Evolutionary conservation across 2,113 vertebrate genomes (phyloP), one percentile per base, ranked within the genome.

Genomic region (Mesocricetus auratus): DNA sequence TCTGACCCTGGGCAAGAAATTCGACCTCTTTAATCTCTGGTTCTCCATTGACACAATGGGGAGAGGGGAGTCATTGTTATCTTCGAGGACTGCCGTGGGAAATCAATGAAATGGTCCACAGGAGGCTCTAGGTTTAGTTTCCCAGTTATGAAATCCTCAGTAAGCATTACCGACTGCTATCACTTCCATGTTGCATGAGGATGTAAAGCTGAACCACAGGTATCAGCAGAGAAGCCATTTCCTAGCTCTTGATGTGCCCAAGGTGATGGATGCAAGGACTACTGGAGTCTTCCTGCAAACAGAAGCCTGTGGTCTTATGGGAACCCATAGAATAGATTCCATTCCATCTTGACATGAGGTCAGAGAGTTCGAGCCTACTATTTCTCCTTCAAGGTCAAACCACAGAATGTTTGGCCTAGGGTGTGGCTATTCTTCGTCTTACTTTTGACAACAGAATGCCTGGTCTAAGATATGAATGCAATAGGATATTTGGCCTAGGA

Each of bases 31-130:
- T 66, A 47, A 78, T 77, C 31, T 47, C 75, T 77, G 19, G 68
- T 81, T 96, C 94, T 86, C 69, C 36, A 94, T 22, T 75, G 39
- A 77, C 39, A 33, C 50, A 75, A 26, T 73, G 50, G n/a, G 47
- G 33, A 21, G 31, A 93, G 64, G 53, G 17, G 87, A 86, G 90
- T 31, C 45, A 85, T 42, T 11, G 17, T 91, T 69, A 71, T 1
- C 31, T 69, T 85, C 17, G 68, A 36, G 12, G 68, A 53, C 36
- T 93, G 19, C 68, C 22, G 26, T 83, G 42, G 93, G 47, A 50
- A 94, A n/a, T 78, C 47, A 81, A 2, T 68, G 75, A 78, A 96
- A 78, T 56, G 82, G 77, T 50, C 62, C 22, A 42, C 56, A 11
- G 16, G 26, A 77, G 29, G 26, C 8, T 24, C 33, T 92, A 11